Evolutionary conservation across 2,113 vertebrate genomes (phyloP).

Genomic region (Notechis scutatus): DNA sequence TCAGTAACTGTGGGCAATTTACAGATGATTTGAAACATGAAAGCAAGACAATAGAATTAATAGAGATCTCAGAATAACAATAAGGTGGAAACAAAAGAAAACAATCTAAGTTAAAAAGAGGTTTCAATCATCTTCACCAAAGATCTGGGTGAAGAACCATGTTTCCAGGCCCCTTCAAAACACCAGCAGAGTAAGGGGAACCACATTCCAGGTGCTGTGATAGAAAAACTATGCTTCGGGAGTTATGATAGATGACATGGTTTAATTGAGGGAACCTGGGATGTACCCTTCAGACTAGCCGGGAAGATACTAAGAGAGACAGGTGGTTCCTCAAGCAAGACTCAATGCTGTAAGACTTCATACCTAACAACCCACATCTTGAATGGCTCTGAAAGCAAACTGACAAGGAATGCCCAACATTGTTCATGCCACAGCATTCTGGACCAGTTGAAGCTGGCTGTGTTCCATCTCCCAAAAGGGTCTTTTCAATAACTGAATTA

Average conservation of each 20-base stretch:
- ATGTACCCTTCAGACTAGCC: background rate
- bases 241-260: too few species aligned
- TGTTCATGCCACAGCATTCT: background rate
- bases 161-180: background rate
- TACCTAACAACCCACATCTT: background rate
- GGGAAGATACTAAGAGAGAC: background rate
- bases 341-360: background rate
- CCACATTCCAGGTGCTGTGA: background rate
- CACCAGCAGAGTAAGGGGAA: background rate
- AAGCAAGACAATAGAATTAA: background rate
- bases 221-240: background rate
- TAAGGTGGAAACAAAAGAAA: background rate
- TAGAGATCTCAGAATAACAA: background rate
- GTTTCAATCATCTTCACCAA: background rate
- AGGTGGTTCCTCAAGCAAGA: background rate
- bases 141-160: background rate
- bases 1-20: too few species aligned
- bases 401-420: background rate
- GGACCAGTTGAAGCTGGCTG: background rate
- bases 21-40: background rate
- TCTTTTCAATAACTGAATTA: background rate
- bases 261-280: background rate
- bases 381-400: background rate
- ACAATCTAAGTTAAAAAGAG: background rate
- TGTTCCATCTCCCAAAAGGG: background rate